A percentile compares a stretch with the other conserved stretches of the same genome.
Conservation (phyloP, 1,140 invertebrate species). For the Oppia nitens region DNA sequence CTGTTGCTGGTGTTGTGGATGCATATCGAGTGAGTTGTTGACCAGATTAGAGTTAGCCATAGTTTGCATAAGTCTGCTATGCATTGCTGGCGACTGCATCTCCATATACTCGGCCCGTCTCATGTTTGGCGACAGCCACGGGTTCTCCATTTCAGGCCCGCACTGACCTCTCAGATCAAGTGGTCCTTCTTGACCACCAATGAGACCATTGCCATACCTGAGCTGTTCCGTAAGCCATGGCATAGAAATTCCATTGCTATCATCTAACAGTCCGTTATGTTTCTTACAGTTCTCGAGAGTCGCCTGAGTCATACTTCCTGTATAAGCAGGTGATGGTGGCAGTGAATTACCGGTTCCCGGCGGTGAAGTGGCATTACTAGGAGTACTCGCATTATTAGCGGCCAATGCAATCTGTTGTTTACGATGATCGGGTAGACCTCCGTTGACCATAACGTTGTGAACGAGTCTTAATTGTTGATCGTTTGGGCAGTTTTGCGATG, state of each 20-base stretch:
- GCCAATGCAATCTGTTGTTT: neutral
- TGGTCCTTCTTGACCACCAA: conserved; percentile 37
- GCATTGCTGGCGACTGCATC: conserved; percentile 4
- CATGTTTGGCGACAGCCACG: conserved; percentile 15
- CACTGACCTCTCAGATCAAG: conserved; percentile 59
- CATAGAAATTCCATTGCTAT: neutral
- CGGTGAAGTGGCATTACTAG: conserved; percentile 11
- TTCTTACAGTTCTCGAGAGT: neutral
- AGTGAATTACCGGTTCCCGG: conserved; percentile 3
- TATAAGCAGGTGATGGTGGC: neutral
- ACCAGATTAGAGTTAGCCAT: neutral
- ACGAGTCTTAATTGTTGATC: neutral
- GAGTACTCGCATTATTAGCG: conserved; percentile 10
- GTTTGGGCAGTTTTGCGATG: neutral
- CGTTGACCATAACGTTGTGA: neutral
- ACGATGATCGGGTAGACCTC: neutral
- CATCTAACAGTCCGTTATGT: neutral
- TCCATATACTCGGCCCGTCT: conserved; percentile 14
- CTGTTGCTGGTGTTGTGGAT: conserved; percentile 12
- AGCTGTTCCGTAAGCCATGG: neutral
- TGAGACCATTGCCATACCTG: neutral
- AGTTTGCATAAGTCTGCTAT: neutral
- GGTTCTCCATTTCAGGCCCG: conserved; percentile 10
- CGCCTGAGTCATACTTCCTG: neutral
- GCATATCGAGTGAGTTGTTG: neutral